Conservation (phyloP, 2,797 vertebrate species). For the Rachycentron canadum region DNA sequence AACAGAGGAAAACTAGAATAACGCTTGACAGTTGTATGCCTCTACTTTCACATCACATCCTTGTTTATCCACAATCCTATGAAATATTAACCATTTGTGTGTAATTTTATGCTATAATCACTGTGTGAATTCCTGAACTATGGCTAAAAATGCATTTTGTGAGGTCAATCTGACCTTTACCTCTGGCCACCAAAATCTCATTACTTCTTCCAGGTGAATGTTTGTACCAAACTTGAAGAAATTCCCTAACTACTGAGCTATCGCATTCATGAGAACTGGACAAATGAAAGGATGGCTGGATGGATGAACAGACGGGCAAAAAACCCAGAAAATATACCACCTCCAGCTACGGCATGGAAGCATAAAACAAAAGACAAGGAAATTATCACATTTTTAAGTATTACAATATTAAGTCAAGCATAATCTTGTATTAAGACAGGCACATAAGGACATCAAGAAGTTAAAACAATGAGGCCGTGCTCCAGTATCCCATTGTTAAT, state of each 20-base stretch:
- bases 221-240: background rate
- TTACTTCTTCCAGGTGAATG: background rate
- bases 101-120: background rate
- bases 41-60: too few species aligned
- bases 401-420: background rate
- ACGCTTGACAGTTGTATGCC: too few species aligned
- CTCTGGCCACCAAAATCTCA: too few species aligned
- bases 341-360: too few species aligned
- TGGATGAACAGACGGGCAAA: too few species aligned
- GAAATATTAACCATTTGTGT: background rate
- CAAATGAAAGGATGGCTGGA: too few species aligned
- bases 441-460: slow-evolving; percentile 29
- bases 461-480: slow-evolving; percentile 58
- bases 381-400: background rate
- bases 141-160: background rate
- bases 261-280: background rate
- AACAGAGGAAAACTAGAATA: background rate
- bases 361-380: background rate
- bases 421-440: slow-evolving; percentile 15
- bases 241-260: background rate
- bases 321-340: too few species aligned
- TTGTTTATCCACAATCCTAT: background rate
- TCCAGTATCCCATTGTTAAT: slow-evolving; percentile 51
- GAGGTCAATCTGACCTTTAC: background rate
- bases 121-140: background rate